phyloP scores from a whole-genome alignment of 2,113 vertebrate species.

The Grammomys dolichurus region DNA sequence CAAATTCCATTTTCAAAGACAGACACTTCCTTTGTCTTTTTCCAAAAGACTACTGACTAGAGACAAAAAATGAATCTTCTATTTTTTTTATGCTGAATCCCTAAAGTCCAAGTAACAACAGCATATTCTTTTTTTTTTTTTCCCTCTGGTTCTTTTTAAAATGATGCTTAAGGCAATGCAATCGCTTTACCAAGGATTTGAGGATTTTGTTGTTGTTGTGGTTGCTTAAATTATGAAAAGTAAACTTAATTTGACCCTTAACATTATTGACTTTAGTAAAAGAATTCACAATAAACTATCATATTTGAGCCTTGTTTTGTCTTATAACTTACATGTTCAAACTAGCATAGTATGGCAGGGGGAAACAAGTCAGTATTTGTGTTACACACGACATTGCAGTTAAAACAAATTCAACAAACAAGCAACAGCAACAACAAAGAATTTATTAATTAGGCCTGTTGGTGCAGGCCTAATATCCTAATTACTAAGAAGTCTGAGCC shows the following conservation, averaged over 20 bases:
- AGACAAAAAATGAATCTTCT: slow-evolving; percentile 11
- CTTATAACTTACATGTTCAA: background rate
- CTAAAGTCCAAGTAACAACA: background rate
- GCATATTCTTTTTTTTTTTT: slow-evolving; percentile 11
- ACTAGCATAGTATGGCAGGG: background rate
- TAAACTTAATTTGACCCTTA: slow-evolving; percentile 33
- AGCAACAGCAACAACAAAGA: background rate
- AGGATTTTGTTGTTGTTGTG: background rate
- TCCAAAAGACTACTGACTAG: slow-evolving; percentile 33
- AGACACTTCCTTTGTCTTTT: background rate
- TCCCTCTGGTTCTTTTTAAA: background rate
- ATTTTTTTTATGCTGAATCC: background rate
- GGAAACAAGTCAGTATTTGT: background rate
- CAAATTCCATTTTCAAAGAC: background rate
- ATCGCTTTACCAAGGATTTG: background rate
- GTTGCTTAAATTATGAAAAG: background rate
- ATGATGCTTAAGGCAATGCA: background rate
- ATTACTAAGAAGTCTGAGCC: background rate
- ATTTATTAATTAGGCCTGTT: background rate
- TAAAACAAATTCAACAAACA: background rate
- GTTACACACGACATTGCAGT: background rate
- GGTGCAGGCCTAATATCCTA: background rate
- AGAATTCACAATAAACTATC: background rate
- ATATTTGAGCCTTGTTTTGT: background rate
- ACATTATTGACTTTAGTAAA: slow-evolving; percentile 5